Base-by-base conservation (phyloP, 2,888 invertebrate genomes). In the Diarsia brunnea region DNA sequence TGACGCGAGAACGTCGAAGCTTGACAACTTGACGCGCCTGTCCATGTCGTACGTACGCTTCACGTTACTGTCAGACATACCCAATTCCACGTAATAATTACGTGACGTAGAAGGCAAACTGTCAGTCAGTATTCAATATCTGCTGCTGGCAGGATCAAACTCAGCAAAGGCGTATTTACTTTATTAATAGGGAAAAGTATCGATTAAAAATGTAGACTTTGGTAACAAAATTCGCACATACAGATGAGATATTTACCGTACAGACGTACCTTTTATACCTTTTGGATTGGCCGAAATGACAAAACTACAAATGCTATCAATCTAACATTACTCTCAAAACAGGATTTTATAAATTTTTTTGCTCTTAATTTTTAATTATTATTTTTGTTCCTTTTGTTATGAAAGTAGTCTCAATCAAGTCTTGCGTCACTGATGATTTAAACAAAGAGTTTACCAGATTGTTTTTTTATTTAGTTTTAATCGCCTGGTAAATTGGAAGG, bases 21-120 rank as follows among this genome's bases (percentile, higher is more conserved):
- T 66, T 45, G 78, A 75, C 21, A 77, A 16, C 49, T 58, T 75
- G 51, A 77, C 43, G 58, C n/a, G 14, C 49, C 27, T 2, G 49
- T 21, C 31, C 49, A n/a, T 2, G 49, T 21, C 31, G 19, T 21
- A 45, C 5, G 12, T 38, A 38, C 5, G 27, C 16, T 45, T 31
- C 55, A 47, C 12, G 38, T 72, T 47, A 72, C 19, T 70, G 24
- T 60, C 72, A 47, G 16, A 73, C 1, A 60, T 61, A 7, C n/a
- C 16, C 19, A 47, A 27, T 75, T 65, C 19, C n/a, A 47, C 14
- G 10, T 47, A 21, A 31, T 45, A 45, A 24, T 74, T 45, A n/a
- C 27, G 10, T 47, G 47, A 38, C 11, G 31, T 49, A 51, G 16
- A 49, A 60, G 49, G n/a, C 43, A 71, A 69, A 43, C 49, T 45